Evolutionary conservation across 2,113 vertebrate genomes (phyloP).

Genomic region (Pelecanus crispus): DNA sequence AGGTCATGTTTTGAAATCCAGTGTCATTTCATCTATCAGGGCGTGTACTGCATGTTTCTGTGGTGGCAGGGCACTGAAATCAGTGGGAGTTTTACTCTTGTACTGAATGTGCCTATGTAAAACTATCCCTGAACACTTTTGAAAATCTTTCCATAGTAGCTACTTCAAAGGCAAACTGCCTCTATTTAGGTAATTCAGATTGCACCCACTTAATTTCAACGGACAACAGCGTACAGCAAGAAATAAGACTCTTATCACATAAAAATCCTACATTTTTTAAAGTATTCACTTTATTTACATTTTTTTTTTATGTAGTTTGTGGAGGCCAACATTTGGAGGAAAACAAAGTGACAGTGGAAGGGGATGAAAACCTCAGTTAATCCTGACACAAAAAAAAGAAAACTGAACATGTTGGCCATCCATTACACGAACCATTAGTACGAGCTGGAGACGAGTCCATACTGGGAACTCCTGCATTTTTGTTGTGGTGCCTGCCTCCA

Average conservation of each 20-base stretch:
- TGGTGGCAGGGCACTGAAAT: background rate
- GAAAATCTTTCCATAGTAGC: background rate
- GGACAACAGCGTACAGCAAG: background rate
- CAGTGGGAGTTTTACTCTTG: background rate
- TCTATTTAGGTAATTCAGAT: background rate
- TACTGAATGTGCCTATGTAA: background rate
- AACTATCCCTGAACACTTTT: background rate
- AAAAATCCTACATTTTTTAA: background rate
- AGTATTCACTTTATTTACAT: background rate
- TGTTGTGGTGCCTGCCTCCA: background rate
- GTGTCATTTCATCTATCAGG: background rate
- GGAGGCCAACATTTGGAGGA: background rate
- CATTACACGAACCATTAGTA: background rate
- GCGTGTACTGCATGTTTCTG: background rate
- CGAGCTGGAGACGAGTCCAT: background rate
- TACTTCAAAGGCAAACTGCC: background rate
- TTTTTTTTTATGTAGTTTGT: background rate
- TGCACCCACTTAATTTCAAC: background rate
- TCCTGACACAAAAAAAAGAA: background rate
- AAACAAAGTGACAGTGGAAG: background rate
- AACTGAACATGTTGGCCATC: background rate
- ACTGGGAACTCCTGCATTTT: background rate
- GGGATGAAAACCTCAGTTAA: background rate
- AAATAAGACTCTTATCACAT: background rate
- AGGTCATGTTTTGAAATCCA: background rate